Conservation (phyloP, 2,113 vertebrate species). For the Vanacampus margaritifer region DNA sequence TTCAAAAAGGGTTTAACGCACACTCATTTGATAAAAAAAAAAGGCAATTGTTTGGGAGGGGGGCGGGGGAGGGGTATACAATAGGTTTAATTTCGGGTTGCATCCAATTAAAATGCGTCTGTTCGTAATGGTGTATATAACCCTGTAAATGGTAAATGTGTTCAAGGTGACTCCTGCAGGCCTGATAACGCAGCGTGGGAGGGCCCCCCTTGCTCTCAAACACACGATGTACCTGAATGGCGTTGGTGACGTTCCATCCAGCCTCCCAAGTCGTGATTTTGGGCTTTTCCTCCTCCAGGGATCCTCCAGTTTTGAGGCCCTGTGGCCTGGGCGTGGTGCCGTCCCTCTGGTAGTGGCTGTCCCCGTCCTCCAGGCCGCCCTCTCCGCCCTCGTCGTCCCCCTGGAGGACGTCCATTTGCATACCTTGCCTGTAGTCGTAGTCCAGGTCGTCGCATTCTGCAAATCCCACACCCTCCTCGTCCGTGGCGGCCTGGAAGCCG, state of each 20-base stretch:
- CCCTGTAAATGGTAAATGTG: neutral
- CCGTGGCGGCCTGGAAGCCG: constrained; percentile 93
- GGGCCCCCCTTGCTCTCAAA: neutral
- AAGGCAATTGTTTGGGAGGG: too few species aligned
- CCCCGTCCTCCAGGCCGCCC: constrained; percentile 76
- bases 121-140: neutral
- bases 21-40: too few species aligned
- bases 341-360: constrained; percentile 91
- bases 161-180: constrained; percentile 63
- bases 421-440: constrained; percentile 88
- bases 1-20: neutral
- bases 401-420: constrained; percentile 91
- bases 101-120: neutral
- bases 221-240: constrained; percentile 84
- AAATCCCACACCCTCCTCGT: constrained; percentile 90
- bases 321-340: constrained; percentile 77
- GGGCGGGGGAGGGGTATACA: too few species aligned
- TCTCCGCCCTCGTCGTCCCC: constrained; percentile 75
- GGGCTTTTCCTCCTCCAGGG: constrained; percentile 81
- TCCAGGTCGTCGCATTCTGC: constrained; percentile 92
- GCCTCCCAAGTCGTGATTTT: constrained; percentile 96
- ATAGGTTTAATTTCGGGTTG: neutral
- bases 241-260: constrained; percentile 98
- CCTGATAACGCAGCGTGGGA: constrained; percentile 11
- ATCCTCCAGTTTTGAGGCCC: constrained; percentile 74